phyloP scores from a whole-genome alignment of 2,797 vertebrate species.

The Sebastes oblongus region DNA sequence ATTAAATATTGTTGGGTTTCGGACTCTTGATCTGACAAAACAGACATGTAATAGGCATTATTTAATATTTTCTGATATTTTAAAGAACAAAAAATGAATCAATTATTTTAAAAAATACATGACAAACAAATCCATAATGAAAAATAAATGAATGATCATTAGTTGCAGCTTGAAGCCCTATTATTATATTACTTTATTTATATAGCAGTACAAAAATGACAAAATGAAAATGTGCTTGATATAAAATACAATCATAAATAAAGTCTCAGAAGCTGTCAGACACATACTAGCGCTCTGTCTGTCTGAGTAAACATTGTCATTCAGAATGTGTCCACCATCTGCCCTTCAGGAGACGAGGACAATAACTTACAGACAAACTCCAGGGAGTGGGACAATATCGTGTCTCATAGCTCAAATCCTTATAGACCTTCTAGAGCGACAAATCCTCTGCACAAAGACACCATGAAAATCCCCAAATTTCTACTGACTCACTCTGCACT shows the following conservation, averaged over 20 bases:
- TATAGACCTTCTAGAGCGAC: slow-evolving; percentile 8
- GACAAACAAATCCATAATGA: neutral
- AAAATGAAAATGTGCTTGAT: neutral
- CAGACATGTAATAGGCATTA: too few species aligned
- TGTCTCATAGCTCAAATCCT: slow-evolving; percentile 16
- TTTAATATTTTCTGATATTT: neutral
- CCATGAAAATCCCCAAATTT: slow-evolving; percentile 1
- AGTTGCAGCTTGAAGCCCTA: too few species aligned
- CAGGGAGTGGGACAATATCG: slow-evolving; percentile 8
- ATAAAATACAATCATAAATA: neutral
- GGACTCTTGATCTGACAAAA: neutral
- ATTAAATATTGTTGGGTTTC: neutral
- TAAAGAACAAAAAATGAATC: neutral
- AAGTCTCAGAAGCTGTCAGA: neutral
- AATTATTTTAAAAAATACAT: neutral
- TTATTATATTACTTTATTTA: too few species aligned
- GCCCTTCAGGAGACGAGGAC: slow-evolving; percentile 53
- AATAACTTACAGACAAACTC: slow-evolving; percentile 43
- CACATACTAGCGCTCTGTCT: neutral
- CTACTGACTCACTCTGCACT: neutral
- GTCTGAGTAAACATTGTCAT: slow-evolving; percentile 8
- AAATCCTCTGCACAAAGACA: slow-evolving; percentile 28
- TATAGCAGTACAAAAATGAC: too few species aligned
- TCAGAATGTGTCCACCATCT: slow-evolving; percentile 13
- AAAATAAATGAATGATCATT: neutral